phyloP scores from a whole-genome alignment of 2,797 vertebrate species.

The Potorous gilbertii region DNA sequence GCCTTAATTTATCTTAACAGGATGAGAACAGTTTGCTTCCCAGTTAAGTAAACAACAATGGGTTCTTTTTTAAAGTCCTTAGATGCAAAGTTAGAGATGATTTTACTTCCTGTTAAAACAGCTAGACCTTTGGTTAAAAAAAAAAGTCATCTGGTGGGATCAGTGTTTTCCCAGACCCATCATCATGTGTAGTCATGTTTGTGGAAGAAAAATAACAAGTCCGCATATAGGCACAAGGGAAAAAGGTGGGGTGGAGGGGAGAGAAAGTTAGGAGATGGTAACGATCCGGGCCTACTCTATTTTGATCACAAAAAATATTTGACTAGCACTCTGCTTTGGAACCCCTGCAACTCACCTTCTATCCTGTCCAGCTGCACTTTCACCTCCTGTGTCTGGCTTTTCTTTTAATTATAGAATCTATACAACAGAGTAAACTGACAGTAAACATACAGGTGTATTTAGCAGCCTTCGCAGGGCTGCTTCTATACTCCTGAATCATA shows the following conservation, averaged over 20 bases:
- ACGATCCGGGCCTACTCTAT: neutral
- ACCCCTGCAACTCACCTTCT: neutral
- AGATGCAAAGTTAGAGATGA: neutral
- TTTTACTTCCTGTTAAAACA: neutral
- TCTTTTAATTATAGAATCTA: slow-evolving; percentile 44
- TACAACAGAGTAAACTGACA: slow-evolving; percentile 43
- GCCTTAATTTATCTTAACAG: neutral
- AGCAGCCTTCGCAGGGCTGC: slow-evolving; percentile 44
- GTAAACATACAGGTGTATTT: slow-evolving; percentile 76
- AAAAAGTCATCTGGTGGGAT: neutral
- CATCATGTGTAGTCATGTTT: neutral
- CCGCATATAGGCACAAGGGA: neutral
- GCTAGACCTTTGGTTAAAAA: neutral
- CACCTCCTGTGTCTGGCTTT: neutral
- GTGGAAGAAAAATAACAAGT: neutral
- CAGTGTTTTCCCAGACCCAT: neutral
- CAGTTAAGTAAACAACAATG: neutral
- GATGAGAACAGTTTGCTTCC: neutral
- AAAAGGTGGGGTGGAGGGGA: neutral
- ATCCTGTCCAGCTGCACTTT: neutral
- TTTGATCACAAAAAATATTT: neutral
- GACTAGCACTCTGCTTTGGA: neutral
- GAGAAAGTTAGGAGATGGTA: neutral
- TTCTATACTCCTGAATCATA: slow-evolving; percentile 63
- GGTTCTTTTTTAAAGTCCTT: neutral